phyloP scores from a whole-genome alignment of 1,140 invertebrate genomes.

The Eciton burchellii region DNA sequence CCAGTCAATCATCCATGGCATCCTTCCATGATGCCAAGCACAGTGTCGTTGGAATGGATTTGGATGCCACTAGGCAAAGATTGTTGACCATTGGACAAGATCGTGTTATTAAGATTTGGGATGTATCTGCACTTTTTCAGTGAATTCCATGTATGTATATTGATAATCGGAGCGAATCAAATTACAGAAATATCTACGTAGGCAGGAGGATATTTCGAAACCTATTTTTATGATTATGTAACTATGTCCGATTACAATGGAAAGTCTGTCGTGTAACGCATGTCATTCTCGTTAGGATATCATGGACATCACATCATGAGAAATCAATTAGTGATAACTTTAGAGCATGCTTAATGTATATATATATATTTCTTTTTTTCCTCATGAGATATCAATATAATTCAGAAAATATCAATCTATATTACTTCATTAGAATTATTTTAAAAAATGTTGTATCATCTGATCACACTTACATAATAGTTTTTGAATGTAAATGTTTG shows the following conservation, averaged over 20 bases:
- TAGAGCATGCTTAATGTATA: constrained; percentile 40
- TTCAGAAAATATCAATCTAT: neutral
- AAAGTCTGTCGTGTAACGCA: constrained; percentile 58
- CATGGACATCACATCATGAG: neutral
- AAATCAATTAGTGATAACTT: constrained; percentile 22
- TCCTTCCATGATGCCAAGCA: constrained; percentile 98
- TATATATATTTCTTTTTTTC: neutral
- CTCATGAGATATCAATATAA: constrained; percentile 1
- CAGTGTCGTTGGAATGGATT: constrained; percentile 93
- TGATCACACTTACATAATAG: neutral
- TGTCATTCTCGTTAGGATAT: constrained; percentile 1
- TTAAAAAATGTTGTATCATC: neutral
- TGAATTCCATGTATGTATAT: constrained; percentile 72
- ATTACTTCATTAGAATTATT: constrained; percentile 11
- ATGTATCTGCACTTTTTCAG: constrained; percentile 88
- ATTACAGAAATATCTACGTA: constrained; percentile 66
- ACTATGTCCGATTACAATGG: constrained; percentile 59
- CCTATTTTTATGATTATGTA: constrained; percentile 77
- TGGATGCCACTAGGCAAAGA: constrained; percentile 94
- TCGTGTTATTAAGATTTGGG: constrained; percentile 96
- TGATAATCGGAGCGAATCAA: constrained; percentile 66
- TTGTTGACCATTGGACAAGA: constrained; percentile 97
- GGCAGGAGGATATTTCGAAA: constrained; percentile 62
- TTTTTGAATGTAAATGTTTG: neutral
- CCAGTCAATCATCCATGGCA: constrained; percentile 94